Evolutionary conservation across 2,888 invertebrate species (phyloP), one percentile per base, ranked within the genome.

Genomic region (Ochropleura leucogaster): DNA sequence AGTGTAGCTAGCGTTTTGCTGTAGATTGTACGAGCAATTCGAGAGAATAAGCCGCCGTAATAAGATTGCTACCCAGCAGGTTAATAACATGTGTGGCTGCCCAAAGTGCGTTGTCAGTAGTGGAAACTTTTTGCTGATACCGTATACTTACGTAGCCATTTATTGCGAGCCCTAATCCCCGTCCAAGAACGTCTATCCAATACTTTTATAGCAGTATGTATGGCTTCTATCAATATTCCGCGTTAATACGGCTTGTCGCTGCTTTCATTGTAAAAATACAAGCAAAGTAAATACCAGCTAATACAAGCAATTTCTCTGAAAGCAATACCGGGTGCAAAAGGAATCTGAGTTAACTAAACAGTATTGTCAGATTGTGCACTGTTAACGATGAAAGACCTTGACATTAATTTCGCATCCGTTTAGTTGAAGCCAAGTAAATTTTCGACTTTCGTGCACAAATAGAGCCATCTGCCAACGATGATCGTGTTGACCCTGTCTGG

Each of bases 191-290:
- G 57, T 72, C 3, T 42, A 85, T 73, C 60, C 12, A 66, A 69
- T 73, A 67, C 49, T 49, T 30, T 64, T 60, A 64, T 20, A n/a
- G 8, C 46, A 40, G n/a, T 85, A 78, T 68, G 85, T 84, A 83
- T 70, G 85, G 79, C 80, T 82, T 83, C 85, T 69, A 67, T 79
- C 72, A 70, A 69, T 79, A 68, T 66, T 62, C 46, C 47, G 68
- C 74, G 14, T 67, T 57, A 20, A 66, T 70, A 79, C 68, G 5
- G 53, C 72, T 51, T 66, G 18, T 16, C 42, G 57, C 57, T 64
- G 16, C 62, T 59, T 74, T 42, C 20, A 14, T 55, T 8, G 20
- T 46, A 30, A 30, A 30, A 30, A 30, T 30, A 30, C 30, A 30
- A 30, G 30, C 30, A 30, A 30, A 30, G 30, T 1, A 30, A 30